Evolutionary conservation across 2,888 invertebrate species (phyloP), one percentile per base, ranked within the genome.

Genomic region (Lithophane ornitopus): DNA sequence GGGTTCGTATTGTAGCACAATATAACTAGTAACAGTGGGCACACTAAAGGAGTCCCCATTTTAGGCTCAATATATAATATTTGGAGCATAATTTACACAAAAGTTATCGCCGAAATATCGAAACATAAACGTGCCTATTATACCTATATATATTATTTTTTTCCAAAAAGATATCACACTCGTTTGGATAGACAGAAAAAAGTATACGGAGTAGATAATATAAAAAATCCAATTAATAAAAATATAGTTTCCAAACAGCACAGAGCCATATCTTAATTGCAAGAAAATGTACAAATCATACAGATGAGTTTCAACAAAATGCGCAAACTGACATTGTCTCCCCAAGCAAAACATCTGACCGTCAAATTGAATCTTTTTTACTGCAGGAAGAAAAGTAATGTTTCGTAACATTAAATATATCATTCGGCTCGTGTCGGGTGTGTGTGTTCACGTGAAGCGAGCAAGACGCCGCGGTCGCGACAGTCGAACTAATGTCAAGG

Each of bases 401-500:
- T 87, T 87, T 87, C 61, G 86, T 85, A 85, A 85, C 81, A 85
- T 84, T 82, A 85, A 88, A 88, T 86, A 86, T 86, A 85, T 88
- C 84, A 87, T 87, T 85, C 81, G 80, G 82, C 83, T 85, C 84
- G 87, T 88, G 88, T 84, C 82, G 81, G 79, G 82, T 81, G 87
- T 80, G 87, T 80, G 88, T 88, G 87, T 88, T 86, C 87, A 84
- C 87, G 85, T 88, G 91, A 89, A 88, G 86, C 84, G 87, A 87
- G 86, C 84, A 75, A 81, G 85, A 88, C 88, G 87, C 89, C 89
- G 90, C 91, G 91, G 91, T 89, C 93, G 94, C 94, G 94, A 95
- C 95, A 95, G 91, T 94, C 95, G 94, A 94, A 95, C 94, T 94
- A 95, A 95, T 95, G 95, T 95, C 95, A 95, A 95, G 96, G 95